Base-by-base conservation (phyloP, 53 echinoderm and acorn worm genomes). In the Stichopus horrens region DNA sequence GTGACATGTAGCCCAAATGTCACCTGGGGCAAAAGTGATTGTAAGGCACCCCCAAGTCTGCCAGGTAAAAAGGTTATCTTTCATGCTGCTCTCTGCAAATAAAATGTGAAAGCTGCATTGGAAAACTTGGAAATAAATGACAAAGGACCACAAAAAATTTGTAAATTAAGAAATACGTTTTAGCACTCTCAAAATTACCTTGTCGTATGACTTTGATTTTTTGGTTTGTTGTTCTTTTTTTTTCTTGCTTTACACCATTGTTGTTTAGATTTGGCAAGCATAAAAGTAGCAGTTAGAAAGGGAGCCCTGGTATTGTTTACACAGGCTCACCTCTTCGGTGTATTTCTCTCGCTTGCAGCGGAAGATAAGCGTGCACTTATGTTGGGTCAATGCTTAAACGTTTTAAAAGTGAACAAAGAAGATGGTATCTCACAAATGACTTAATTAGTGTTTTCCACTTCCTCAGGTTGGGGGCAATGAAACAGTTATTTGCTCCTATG, bases 391-490 rank as follows among this genome's bases (percentile, higher is more conserved):
- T 23, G 77, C 77, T 7, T 51, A 76, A 54, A 22, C 1, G 54
- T 52, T 54, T 52, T 10, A 5, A 37, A 76, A 76, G 16, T n/a
- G 21, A 76, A 53, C 54, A 54, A 54, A 54, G 77, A 54, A 76
- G 77, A 63, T 14, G 60, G 63, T 85, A 85, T 85, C 65, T 85
- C 85, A 23, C 5, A 5, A 53, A 85, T 68, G 52, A 52, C 85
- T 65, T 85, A 85, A 85, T 85, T 85, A 52, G 85, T 7, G 14
- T 37, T 85, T 85, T 66, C 85, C 68, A 85, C 68, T 52, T 85
- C 85, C 85, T 67, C 59, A n/a, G 71, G 71, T 71, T 71, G 71
- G 71, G 19, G 19, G 71, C 71, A 71, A 71, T 71, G 18, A 81
- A 81, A 81, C 11, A 81, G 56, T 56, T 57, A 20, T 71, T 18